Evolutionary conservation across 1,140 invertebrate species (phyloP).

Genomic region (Platyura marginata): DNA sequence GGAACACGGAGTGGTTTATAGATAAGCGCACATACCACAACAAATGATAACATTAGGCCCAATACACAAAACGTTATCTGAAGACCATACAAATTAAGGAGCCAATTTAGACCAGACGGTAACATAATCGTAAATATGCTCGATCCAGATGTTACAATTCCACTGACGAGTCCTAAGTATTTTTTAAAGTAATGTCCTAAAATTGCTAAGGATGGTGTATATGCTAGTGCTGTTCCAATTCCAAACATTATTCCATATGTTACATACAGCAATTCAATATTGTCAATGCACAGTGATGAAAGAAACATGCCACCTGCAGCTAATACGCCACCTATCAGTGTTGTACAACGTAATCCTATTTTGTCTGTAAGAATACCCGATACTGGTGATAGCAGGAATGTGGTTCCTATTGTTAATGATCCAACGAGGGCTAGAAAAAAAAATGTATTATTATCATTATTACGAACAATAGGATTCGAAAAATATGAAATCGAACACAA

Average conservation of each 20-base stretch:
- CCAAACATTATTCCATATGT: constrained; percentile 83
- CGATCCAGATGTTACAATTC: constrained; percentile 77
- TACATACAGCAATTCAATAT: constrained; percentile 53
- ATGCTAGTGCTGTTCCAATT: constrained; percentile 68
- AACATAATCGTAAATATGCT: constrained; percentile 72
- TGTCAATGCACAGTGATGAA: constrained; percentile 54
- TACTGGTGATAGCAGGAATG: constrained; percentile 74
- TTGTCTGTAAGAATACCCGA: constrained; percentile 76
- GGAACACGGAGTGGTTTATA: constrained; percentile 53
- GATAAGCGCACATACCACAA: constrained; percentile 59
- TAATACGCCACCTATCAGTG: constrained; percentile 65
- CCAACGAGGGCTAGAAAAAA: constrained; percentile 80
- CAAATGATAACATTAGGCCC: constrained; percentile 43
- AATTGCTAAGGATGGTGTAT: constrained; percentile 79
- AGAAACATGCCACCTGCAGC: constrained; percentile 57
- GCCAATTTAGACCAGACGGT: constrained; percentile 45
- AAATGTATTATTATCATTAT: too few relatives aligned
- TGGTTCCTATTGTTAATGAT: constrained; percentile 70
- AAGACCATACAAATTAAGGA: constrained; percentile 48
- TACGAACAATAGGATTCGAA: too few relatives aligned
- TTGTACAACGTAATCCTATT: constrained; percentile 64
- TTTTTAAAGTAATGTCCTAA: constrained; percentile 81
- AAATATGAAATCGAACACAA: too few relatives aligned
- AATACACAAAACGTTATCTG: constrained; percentile 44
- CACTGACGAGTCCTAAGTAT: constrained; percentile 72